Evolutionary conservation across 1,140 invertebrate genomes (phyloP).

Genomic region (Musca vetustissima): DNA sequence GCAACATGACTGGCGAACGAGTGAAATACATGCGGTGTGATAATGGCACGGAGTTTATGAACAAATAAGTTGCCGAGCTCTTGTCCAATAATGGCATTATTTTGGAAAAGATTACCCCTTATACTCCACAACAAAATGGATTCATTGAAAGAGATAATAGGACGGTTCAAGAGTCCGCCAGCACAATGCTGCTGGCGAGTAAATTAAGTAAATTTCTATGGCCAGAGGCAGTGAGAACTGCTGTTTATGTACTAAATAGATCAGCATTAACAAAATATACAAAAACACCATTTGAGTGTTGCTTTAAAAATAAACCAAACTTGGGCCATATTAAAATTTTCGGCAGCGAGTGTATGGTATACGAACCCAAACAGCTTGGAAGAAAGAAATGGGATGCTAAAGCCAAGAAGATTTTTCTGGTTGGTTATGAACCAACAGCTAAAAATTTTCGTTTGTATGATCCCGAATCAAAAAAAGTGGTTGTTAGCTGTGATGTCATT

Average conservation of each 20-base stretch:
- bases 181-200: conserved; percentile 46
- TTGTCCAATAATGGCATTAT: conserved; percentile 29
- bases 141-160: no score
- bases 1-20: conserved; percentile 10
- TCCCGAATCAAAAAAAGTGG: conserved; percentile 28
- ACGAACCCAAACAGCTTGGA: conserved; percentile 47
- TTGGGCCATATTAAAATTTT: conserved; percentile 40
- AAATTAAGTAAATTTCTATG: conserved; percentile 54
- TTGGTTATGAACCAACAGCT: conserved; percentile 43
- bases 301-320: conserved; percentile 32
- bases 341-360: conserved; percentile 47
- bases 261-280: conserved; percentile 35
- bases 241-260: conserved; percentile 49
- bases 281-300: conserved; percentile 47
- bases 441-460: conserved; percentile 32
- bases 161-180: no score
- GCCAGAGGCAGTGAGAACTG: conserved; percentile 56
- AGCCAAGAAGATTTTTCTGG: conserved; percentile 41
- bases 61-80: conserved; percentile 19
- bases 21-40: neutral
- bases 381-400: conserved; percentile 48
- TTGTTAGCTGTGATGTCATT: conserved; percentile 31
- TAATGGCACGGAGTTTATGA: conserved; percentile 19
- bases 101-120: conserved; percentile 26
- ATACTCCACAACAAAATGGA: no score